Evolutionary conservation across 2,888 invertebrate species (phyloP), one percentile per base, ranked within the genome.

Genomic region (Phalera bucephala): DNA sequence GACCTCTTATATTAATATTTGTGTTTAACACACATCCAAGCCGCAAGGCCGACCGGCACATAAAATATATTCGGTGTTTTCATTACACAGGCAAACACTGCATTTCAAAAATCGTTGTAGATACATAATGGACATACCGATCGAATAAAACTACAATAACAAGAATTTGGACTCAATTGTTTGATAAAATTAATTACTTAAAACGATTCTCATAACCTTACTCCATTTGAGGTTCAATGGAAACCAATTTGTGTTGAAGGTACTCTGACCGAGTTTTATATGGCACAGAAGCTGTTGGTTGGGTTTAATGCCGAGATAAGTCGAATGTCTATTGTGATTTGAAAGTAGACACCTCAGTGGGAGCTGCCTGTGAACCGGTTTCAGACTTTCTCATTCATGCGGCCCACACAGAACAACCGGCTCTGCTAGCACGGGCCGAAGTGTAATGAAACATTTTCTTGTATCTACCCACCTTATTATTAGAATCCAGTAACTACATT

Each of bases 371-470:
- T 66, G 66, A 73, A 88, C 89, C 88, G 89, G 88, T 88, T 74
- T 64, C 67, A 64, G 76, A 82, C 88, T 88, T 89, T 89, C 89
- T 87, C 82, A 84, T 84, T 83, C 81, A 86, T 72, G 72, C 76
- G 61, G 67, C 80, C 81, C 76, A 80, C 81, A 78, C 67, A 53
- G 36, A 31, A 36, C 43, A 58, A 72, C 67, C 67, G 62, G 65
- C 64, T 64, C 53, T 56, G 48, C 56, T 29, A 35, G 46, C 45
- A 53, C 59, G 50, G 52, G 58, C 62, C 62, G 53, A 73, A 69
- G 63, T 64, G 56, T 61, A 58, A 50, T 58, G 56, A 53, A 64
- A 55, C 56, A 54, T 62, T 64, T 67, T 61, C 60, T 62, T 58
- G 52, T 52, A 49, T 41, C 36, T 34, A 52, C 54, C 45, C 36